Evolutionary conservation across 2,113 vertebrate genomes (phyloP).

Genomic region (Raphicerus campestris): DNA sequence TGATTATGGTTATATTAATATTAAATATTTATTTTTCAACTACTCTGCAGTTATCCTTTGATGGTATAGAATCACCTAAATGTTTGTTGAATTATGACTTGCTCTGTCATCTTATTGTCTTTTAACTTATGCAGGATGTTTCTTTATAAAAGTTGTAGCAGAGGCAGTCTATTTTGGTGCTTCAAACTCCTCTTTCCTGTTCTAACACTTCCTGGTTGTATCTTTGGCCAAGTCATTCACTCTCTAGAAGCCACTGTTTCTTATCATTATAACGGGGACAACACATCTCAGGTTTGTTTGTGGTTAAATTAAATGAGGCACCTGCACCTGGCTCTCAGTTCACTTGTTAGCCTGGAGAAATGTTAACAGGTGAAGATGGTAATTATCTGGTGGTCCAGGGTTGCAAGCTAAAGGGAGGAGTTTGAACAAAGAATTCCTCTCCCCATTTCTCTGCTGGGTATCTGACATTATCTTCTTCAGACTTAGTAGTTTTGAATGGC

Average conservation of each 20-base stretch:
- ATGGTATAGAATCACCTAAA: not conserved
- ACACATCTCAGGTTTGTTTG: not conserved
- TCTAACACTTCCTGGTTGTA: not conserved
- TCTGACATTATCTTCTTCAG: not conserved
- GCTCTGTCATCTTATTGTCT: not conserved
- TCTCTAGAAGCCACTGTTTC: not conserved
- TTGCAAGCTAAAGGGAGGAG: no score
- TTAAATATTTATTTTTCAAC: slow-evolving; percentile 52
- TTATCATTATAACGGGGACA: not conserved
- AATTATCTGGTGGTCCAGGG: not conserved
- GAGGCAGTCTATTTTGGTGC: not conserved
- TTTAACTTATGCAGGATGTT: not conserved
- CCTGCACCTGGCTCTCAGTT: not conserved
- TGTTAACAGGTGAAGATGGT: not conserved
- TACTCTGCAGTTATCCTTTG: not conserved
- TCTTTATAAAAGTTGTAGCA: not conserved
- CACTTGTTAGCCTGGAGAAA: not conserved
- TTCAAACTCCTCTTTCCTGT: not conserved
- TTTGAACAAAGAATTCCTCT: not conserved
- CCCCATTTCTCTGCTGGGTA: not conserved
- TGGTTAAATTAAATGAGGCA: not conserved
- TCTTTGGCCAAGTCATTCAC: not conserved
- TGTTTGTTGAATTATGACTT: not conserved
- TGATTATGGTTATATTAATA: slow-evolving; percentile 2
- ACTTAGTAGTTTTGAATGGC: not conserved